These are phyloP conservation scores for Adelognathus sp. DNA, from an alignment of 2,888 invertebrate species.

Conservation along the genomic window DNA sequence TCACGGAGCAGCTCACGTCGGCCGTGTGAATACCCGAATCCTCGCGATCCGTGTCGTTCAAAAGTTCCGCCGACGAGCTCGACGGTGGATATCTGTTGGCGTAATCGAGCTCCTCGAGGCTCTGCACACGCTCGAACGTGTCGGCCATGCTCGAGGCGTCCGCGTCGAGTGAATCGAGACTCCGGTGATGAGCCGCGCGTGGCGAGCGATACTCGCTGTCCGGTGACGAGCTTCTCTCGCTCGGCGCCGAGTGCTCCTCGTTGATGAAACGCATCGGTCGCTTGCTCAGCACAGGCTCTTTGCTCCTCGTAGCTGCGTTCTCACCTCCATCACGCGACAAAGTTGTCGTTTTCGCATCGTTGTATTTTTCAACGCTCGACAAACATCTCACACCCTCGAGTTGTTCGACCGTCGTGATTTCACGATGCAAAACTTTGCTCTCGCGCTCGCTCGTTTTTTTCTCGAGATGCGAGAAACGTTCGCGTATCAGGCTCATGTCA, in stretches of 20 bases:
- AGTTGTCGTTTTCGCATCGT: background rate
- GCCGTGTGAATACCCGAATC: conserved; percentile 92
- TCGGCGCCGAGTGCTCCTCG: conserved; percentile 74
- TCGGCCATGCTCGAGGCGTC: conserved; percentile 82
- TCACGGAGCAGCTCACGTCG: conserved; percentile 88
- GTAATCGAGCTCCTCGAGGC: conserved; percentile 85
- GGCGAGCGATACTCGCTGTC: conserved; percentile 77
- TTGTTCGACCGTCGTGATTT: conserved; percentile 66
- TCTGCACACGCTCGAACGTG: conserved; percentile 86
- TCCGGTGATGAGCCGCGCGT: conserved; percentile 83
- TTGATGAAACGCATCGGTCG: conserved; percentile 71
- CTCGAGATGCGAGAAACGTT: conserved; percentile 85
- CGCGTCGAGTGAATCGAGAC: conserved; percentile 86
- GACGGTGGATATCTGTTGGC: conserved; percentile 82
- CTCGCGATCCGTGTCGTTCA: conserved; percentile 87
- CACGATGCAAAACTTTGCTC: conserved; percentile 60
- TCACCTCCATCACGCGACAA: too few species aligned
- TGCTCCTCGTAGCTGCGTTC: conserved; percentile 72
- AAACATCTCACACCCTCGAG: conserved; percentile 73
- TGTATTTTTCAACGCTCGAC: conserved; percentile 67
- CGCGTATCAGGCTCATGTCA: conserved; percentile 86
- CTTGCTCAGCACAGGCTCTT: conserved; percentile 78
- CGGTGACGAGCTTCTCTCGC: conserved; percentile 78
- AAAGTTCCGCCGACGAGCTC: conserved; percentile 85
- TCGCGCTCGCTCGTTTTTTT: conserved; percentile 79